Evolutionary conservation across 2,888 invertebrate species (phyloP), one percentile per base, ranked within the genome.

Genomic region (Drosophila hamatofila): DNA sequence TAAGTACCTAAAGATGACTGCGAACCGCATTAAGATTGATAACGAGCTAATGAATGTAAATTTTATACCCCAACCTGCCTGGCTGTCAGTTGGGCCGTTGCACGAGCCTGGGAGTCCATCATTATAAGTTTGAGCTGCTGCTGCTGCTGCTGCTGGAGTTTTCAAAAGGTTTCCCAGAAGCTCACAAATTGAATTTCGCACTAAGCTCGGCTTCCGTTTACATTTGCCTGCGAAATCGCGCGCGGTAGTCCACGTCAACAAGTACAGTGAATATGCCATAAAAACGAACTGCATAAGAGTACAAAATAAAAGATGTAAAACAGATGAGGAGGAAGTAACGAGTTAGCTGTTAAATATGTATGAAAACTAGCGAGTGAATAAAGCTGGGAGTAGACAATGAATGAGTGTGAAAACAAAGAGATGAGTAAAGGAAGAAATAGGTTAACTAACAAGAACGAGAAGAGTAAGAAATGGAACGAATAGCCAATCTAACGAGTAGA

Each of bases 1-100:
- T 64, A 66, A 66, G 78, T 69, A 71, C 44, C 70, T 54, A 58
- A 62, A 78, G 65, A 72, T 72, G 80, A 75, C 75, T 75, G 54
- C 71, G 58, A 66, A 69, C 60, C 73, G 84, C 88, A 84, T 80
- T 75, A 89, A 91, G 90, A 91, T 91, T 91, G 90, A 91, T 91
- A 91, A 88, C 90, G 88, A 81, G 70, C 80, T 90, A 91, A 91
- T 91, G 91, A 91, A 91, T 91, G 91, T 91, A 89, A 90, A 91
- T 91, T 91, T 89, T 85, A 88, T 90, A 89, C 80, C 75, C 70
- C 54, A 69, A 60, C 57, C 62, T 63, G 44, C 23, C 44, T 9
- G 33, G 39, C 67, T 8, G 55, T 63, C 33, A 30, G 51, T 61
- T 11, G 11, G 46, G 60, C 71, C 56, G 55, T 51, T 75, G 23